These are phyloP conservation scores for Sturmia bella DNA, from an alignment of 2,888 invertebrate species.

Conservation along the genomic window DNA sequence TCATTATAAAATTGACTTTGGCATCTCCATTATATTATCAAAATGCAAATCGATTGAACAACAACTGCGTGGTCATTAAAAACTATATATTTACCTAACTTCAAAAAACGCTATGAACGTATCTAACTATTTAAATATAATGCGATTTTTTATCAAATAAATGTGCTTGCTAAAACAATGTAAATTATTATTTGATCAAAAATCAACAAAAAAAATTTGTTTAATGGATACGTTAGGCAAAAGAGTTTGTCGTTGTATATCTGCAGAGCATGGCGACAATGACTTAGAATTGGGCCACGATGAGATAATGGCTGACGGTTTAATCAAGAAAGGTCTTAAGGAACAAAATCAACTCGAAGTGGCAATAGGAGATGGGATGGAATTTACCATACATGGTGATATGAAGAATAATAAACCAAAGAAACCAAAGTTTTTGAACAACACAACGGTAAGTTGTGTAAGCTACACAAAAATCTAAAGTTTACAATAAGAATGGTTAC, in stretches of 20 bases:
- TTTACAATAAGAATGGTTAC: background rate
- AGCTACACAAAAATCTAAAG: background rate
- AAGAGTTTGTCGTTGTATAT: slow-evolving; percentile 85
- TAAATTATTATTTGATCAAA: slow-evolving; percentile 60
- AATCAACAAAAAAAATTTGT: slow-evolving; percentile 65
- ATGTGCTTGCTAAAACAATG: background rate
- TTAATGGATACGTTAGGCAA: slow-evolving; percentile 82
- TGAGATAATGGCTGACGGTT: slow-evolving; percentile 91
- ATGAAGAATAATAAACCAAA: slow-evolving; percentile 90
- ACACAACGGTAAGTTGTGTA: slow-evolving; percentile 85
- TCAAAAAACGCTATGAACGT: slow-evolving; percentile 51
- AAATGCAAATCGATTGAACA: slow-evolving; percentile 46
- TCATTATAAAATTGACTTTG: slow-evolving; percentile 49
- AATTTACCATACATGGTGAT: slow-evolving; percentile 96
- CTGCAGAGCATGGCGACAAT: slow-evolving; percentile 86
- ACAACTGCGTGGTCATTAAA: slow-evolving; percentile 51
- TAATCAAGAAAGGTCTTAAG: slow-evolving; percentile 93
- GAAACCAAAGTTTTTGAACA: slow-evolving; percentile 91
- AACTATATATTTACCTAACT: slow-evolving; percentile 29
- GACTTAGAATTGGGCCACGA: slow-evolving; percentile 86
- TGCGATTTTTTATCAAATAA: slow-evolving; percentile 50
- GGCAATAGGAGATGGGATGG: slow-evolving; percentile 95
- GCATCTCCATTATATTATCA: slow-evolving; percentile 41
- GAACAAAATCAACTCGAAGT: slow-evolving; percentile 94
- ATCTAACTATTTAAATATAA: slow-evolving; percentile 43